Base-by-base conservation (phyloP, 2,888 invertebrate species). In the Tetramorium bicarinatum region DNA sequence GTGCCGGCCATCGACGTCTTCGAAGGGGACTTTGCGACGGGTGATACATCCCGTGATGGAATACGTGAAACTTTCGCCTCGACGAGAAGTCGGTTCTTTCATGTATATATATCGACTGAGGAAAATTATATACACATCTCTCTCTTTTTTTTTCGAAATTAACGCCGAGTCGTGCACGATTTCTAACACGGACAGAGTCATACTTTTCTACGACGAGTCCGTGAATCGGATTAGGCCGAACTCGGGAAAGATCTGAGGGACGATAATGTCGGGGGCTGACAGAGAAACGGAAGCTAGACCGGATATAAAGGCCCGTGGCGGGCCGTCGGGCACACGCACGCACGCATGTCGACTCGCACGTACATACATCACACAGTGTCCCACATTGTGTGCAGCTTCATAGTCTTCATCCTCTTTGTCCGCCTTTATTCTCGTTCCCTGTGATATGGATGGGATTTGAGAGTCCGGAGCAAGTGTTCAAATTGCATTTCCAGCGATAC, bases 401-500 rank as follows among this genome's bases (percentile, higher is more conserved):
- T 41, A n/a, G 56, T 18, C 25, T 77, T 44, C 47, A 38, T 66
- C 8, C 66, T 77, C 66, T 82, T 82, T 67, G 76, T 77, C 47
- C 15, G 56, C 77, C 59, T 82, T 82, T 66, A 82, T 66, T 38
- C 56, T 77, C 77, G 29, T 66, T 21, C 29, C 47, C n/a, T 15
- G 34, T 15, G 76, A 38, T 66, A 76, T 38, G 15, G 34, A 38
- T 64, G 38, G 82, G 59, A 75, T 77, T 77, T 66, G 79, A 79
- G 72, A 59, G 79, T 71, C 71, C 56, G 44, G 52, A 44, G 41
- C 79, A 69, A 77, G 49, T 54, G 61, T 52, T 52, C 61, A 79
- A 61, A 83, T 83, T 79, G 77, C 62, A 79, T 83, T 83, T 83
- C 44, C 67, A 69, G 21, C 59, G 38, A 72, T 72, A 72, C 18